Evolutionary conservation across 2,888 invertebrate species (phyloP).

Genomic region (Yponomeuta malinellus): DNA sequence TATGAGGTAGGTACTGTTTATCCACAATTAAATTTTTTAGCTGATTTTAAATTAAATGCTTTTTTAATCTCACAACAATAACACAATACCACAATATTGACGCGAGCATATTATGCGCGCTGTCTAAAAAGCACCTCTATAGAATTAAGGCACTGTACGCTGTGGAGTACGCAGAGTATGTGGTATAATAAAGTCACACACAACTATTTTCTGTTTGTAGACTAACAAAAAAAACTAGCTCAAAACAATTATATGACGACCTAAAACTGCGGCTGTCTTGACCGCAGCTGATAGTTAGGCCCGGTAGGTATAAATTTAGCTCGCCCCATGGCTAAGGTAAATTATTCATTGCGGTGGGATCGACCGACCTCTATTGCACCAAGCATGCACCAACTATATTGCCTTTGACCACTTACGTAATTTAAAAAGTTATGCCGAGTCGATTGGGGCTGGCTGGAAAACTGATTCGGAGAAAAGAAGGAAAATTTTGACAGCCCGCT

Average conservation of each 20-base stretch:
- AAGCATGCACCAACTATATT: conserved; percentile 15
- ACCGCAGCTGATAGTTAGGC: not conserved
- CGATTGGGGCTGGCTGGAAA: conserved; percentile 16
- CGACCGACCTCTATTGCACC: conserved; percentile 28
- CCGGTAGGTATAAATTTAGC: conserved; percentile 19
- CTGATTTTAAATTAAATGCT: no score
- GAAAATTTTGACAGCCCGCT: conserved; percentile 14
- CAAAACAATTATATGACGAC: not conserved
- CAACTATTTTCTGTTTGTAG: no score
- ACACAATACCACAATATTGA: no score
- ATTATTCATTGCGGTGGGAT: conserved; percentile 49
- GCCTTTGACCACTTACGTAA: not conserved
- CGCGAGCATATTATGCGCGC: no score
- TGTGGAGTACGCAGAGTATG: no score
- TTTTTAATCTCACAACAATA: no score
- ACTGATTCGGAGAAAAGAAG: conserved; percentile 21
- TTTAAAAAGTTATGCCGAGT: not conserved
- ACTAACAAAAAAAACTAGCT: not conserved
- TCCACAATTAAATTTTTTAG: no score
- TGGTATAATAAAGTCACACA: no score
- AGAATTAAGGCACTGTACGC: no score
- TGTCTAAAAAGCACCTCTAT: no score
- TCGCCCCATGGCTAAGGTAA: conserved; percentile 27
- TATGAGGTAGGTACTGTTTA: no score
- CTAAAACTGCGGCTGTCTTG: not conserved